Base-by-base conservation (phyloP, 2,888 invertebrate genomes). In the Eugnorisma glareosa region DNA sequence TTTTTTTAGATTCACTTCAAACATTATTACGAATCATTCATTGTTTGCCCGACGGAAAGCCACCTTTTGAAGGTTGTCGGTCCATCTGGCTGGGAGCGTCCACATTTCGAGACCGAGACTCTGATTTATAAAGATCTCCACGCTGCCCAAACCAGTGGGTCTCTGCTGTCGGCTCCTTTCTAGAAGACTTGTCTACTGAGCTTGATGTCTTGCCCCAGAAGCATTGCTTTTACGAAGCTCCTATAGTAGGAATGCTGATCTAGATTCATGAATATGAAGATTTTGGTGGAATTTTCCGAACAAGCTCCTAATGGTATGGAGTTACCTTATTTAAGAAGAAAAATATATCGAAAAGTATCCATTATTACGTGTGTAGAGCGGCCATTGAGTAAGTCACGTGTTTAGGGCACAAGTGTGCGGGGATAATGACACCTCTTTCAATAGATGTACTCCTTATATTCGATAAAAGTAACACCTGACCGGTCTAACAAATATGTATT, bases 391-490 rank as follows among this genome's bases (percentile, higher is more conserved):
- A 37, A 43, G 18, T 59, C 70, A 77, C 78, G 77, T 77, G 59
- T 61, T 45, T 24, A 13, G 57, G 35, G 43, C 51, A 45, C 66
- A 61, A 61, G 18, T 66, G 77, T 43, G 18, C 21, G 4, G 28
- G 43, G 51, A 61, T 77, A 81, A 81, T 51, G 78, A 77, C 15
- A 57, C 3, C 45, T 24, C 24, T 54, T 51, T 77, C 37, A 59
- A 70, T 77, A 18, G 21, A 35, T n/a, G 4, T 43, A 51, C 24
- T 24, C 40, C 18, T 54, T 72, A 37, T 66, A 51, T 40, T 48
- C 40, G 15, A 35, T 64, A 21, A 40, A 35, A 28, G 59, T 57
- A 54, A 67, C 83, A 82, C 78, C 66, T 82, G 78, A 61, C 8
- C n/a, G 6, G 24, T 15, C 35, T 45, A 18, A 24, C 15, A 67